These are phyloP conservation scores for Pinctada fucata DNA, from an alignment of 2,888 invertebrate genomes.

Conservation along the genomic window DNA sequence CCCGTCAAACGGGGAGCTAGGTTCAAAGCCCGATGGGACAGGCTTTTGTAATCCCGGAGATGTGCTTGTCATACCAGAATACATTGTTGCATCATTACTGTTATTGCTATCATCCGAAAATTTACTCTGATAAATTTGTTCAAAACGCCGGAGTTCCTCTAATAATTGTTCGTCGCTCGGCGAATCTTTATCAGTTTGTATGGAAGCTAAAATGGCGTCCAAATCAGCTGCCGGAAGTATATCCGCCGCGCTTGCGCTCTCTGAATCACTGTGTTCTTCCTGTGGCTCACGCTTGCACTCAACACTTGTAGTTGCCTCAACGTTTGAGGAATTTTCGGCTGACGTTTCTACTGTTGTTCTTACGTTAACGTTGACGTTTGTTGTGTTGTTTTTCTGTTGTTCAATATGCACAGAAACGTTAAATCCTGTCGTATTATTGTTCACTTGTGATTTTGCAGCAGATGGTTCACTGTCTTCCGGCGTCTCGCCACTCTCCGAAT, in stretches of 20 bases:
- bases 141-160: constrained; percentile 66
- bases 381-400: constrained; percentile 83
- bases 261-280: constrained; percentile 39
- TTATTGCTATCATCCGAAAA: constrained; percentile 44
- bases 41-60: constrained; percentile 50
- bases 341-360: constrained; percentile 29
- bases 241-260: neutral
- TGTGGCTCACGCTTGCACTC: constrained; percentile 82
- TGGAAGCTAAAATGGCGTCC: constrained; percentile 81
- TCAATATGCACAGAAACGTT: constrained; percentile 93
- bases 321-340: constrained; percentile 32
- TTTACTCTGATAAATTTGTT: constrained; percentile 58
- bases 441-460: constrained; percentile 44
- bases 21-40: constrained; percentile 45
- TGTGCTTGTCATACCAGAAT: constrained; percentile 40
- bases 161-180: constrained; percentile 51
- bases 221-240: constrained; percentile 65
- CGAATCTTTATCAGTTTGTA: constrained; percentile 79
- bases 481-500: constrained; percentile 40
- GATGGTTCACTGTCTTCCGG: constrained; percentile 54
- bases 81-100: constrained; percentile 52
- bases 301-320: constrained; percentile 58
- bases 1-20: constrained; percentile 46
- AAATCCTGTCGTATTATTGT: constrained; percentile 40
- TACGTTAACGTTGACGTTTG: constrained; percentile 38